These are phyloP conservation scores for Bujurquina vittata DNA, from an alignment of 2,113 vertebrate species.

Conservation along the genomic window DNA sequence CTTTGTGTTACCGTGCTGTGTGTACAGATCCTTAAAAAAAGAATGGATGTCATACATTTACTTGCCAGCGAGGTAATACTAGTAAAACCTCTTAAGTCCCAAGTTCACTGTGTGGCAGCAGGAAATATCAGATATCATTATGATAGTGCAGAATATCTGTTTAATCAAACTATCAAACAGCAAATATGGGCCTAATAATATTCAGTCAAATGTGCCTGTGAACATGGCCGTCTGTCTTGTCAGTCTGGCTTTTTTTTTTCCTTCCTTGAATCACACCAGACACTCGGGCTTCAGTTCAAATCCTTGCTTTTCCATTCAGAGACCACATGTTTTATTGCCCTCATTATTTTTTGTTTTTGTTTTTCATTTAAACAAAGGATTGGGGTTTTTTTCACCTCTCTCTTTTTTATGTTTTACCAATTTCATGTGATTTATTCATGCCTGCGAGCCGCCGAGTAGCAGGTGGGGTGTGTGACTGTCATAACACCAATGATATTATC, in stretches of 20 bases:
- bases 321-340: slow-evolving; percentile 49
- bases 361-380: slow-evolving; percentile 34
- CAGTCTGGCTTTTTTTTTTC: not conserved
- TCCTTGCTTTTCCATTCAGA: slow-evolving; percentile 21
- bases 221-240: not conserved
- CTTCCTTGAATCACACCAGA: not conserved
- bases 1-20: too few relatives aligned
- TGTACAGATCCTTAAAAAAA: too few relatives aligned
- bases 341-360: slow-evolving; percentile 34
- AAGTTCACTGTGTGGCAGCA: too few relatives aligned
- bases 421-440: slow-evolving; percentile 72
- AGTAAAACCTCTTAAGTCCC: too few relatives aligned
- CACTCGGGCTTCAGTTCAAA: not conserved
- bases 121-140: not conserved
- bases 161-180: not conserved
- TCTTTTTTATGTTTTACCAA: slow-evolving; percentile 31
- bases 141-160: not conserved
- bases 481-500: slow-evolving; percentile 68
- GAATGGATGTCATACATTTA: too few relatives aligned
- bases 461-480: slow-evolving; percentile 66
- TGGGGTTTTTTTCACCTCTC: not conserved
- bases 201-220: not conserved
- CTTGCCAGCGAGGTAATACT: too few relatives aligned
- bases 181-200: not conserved
- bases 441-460: slow-evolving; percentile 67